phyloP scores from a whole-genome alignment of 2,113 vertebrate genomes.

The Tor tambroides region DNA sequence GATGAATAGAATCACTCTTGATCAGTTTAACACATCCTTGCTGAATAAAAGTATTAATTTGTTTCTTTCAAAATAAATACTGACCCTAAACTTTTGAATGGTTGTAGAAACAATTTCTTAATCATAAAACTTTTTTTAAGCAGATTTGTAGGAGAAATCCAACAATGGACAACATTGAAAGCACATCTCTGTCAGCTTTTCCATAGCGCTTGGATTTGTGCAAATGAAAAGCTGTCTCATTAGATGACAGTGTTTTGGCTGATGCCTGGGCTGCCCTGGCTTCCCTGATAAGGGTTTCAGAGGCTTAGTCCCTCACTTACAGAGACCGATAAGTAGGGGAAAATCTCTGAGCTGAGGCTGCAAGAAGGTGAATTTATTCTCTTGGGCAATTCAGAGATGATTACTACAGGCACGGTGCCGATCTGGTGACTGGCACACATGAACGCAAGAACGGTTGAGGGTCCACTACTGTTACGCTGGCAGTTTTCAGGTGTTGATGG shows the following conservation, averaged over 20 bases:
- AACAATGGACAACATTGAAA: neutral
- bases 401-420: constrained; percentile 15
- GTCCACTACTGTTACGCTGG: neutral
- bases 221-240: neutral
- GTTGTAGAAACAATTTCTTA: neutral
- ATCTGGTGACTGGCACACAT: neutral
- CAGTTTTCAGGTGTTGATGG: neutral
- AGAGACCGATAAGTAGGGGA: constrained; percentile 29
- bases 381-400: constrained; percentile 14
- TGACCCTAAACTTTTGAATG: neutral
- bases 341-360: constrained; percentile 57
- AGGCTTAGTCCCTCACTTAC: constrained; percentile 16
- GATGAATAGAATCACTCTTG: neutral
- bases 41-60: neutral
- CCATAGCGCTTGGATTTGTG: neutral
- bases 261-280: neutral
- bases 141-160: neutral
- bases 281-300: constrained; percentile 46
- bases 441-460: neutral
- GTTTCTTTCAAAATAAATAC: neutral
- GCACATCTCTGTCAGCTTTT: neutral
- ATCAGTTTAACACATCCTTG: neutral
- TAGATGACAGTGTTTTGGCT: constrained; percentile 28
- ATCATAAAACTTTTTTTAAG: neutral
- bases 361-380: constrained; percentile 27